A percentile compares a stretch with the other conserved stretches of the same genome.
Evolutionary conservation across 1,140 invertebrate genomes (phyloP).

Genomic region (Pteromalus puparum): DNA sequence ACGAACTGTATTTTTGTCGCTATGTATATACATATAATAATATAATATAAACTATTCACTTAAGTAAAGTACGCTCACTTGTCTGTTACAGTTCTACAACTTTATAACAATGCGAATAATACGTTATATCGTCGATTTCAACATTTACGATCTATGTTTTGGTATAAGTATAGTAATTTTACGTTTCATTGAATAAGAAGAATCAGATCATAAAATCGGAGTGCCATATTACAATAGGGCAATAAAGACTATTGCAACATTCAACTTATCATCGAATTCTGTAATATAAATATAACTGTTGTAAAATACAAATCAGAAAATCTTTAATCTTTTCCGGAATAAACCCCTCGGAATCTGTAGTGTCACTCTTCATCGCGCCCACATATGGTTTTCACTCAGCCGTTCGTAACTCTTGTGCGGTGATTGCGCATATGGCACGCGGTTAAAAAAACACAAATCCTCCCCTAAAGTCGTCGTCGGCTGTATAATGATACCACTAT

Average conservation of each 20-base stretch:
- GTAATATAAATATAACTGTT: too few relatives aligned
- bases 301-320: too few relatives aligned
- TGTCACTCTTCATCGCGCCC: conserved; percentile 11
- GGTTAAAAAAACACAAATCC: conserved; percentile 20
- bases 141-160: not conserved
- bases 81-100: not conserved
- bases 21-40: too few relatives aligned
- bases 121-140: not conserved
- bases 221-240: not conserved
- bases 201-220: not conserved
- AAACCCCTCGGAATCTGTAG: not conserved
- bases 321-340: not conserved
- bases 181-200: not conserved
- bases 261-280: not conserved
- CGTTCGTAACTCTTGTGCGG: not conserved
- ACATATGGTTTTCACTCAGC: conserved; percentile 45
- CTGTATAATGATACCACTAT: conserved; percentile 29
- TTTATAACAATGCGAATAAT: not conserved
- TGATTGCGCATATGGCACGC: conserved; percentile 42
- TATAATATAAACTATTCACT: too few relatives aligned
- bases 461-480: not conserved
- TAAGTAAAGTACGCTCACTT: too few relatives aligned
- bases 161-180: not conserved
- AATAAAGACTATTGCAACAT: not conserved
- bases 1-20: too few relatives aligned